phyloP scores from a whole-genome alignment of 2,797 vertebrate genomes.

The Cyprinodon diabolis region DNA sequence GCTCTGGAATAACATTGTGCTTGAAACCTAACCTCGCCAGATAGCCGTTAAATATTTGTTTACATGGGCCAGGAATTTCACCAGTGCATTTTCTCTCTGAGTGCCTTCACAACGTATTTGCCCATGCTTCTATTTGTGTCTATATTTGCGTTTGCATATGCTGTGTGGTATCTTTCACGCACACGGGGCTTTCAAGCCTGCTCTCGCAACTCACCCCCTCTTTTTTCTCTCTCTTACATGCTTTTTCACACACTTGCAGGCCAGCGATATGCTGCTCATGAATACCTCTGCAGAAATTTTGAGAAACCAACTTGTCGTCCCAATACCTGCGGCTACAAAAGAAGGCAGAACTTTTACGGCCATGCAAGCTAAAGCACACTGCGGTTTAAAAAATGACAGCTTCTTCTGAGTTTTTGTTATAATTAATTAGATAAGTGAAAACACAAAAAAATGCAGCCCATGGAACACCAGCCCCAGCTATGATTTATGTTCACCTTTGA shows the following conservation, averaged over 20 bases:
- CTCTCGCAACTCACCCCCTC: constrained; percentile 46
- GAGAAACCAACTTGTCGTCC: constrained; percentile 54
- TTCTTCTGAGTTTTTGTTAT: constrained; percentile 64
- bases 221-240: constrained; percentile 23
- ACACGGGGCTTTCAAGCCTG: constrained; percentile 58
- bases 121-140: constrained; percentile 59
- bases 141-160: constrained; percentile 71
- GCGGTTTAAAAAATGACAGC: constrained; percentile 58
- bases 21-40: constrained; percentile 43
- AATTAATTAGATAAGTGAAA: constrained; percentile 84
- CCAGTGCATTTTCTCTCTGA: constrained; percentile 29
- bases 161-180: constrained; percentile 64
- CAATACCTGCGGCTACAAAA: constrained; percentile 46
- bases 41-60: constrained; percentile 24
- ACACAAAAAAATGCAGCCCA: constrained; percentile 77
- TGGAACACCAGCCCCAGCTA: constrained; percentile 61
- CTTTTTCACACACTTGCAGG: constrained; percentile 27
- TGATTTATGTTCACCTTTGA: constrained; percentile 83
- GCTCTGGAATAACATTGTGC: not conserved
- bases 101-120: constrained; percentile 38
- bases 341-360: constrained; percentile 50
- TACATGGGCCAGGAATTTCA: constrained; percentile 2
- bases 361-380: constrained; percentile 38
- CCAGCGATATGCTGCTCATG: constrained; percentile 58
- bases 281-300: constrained; percentile 63